Evolutionary conservation across 2,888 invertebrate species (phyloP).

Genomic region (Morinoia aosen): DNA sequence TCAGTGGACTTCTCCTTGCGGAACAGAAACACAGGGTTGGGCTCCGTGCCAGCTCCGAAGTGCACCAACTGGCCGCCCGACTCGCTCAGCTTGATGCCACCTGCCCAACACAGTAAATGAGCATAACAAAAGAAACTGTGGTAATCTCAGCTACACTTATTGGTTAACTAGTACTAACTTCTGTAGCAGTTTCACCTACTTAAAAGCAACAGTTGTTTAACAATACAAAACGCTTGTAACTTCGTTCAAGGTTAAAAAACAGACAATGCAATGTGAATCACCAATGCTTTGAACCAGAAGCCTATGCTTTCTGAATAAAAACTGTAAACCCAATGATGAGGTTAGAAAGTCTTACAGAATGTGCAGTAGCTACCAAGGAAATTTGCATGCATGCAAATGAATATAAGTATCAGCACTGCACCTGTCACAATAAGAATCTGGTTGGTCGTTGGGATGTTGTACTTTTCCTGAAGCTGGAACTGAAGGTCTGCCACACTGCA

Average conservation of each 20-base stretch:
- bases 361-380: no score
- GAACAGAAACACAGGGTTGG: conserved; percentile 18
- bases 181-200: not conserved
- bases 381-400: no score
- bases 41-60: conserved; percentile 25
- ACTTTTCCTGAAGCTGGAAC: not conserved
- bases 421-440: conserved; percentile 33
- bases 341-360: no score
- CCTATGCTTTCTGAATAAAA: no score
- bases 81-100: conserved; percentile 19
- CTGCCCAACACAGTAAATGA: not conserved
- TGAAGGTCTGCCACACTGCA: conserved; percentile 18
- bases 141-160: no score
- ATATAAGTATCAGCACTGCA: not conserved
- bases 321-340: no score
- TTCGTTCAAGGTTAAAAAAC: not conserved
- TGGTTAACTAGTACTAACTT: no score
- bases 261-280: not conserved
- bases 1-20: conserved; percentile 26
- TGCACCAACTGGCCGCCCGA: not conserved
- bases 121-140: no score
- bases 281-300: not conserved
- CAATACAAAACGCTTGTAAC: no score
- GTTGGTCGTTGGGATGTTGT: not conserved
- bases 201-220: not conserved